These are phyloP conservation scores for Chascanopsetta lugubris DNA, from an alignment of 2,113 vertebrate species.

Conservation along the genomic window DNA sequence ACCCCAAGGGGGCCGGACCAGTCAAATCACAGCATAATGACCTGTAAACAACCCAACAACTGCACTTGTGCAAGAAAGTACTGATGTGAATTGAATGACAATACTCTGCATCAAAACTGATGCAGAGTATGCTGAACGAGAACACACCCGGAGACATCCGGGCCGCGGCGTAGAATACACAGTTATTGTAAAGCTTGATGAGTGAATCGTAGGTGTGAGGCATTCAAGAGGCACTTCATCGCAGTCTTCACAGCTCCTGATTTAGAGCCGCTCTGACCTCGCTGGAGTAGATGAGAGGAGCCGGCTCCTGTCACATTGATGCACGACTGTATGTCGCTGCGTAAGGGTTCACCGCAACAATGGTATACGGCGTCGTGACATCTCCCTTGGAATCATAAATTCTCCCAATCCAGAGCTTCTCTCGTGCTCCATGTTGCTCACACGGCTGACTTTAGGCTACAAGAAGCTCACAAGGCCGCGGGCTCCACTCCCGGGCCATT, in stretches of 20 bases:
- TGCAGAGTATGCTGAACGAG: background rate
- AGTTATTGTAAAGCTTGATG: slow-evolving; percentile 15
- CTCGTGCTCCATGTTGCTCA: background rate
- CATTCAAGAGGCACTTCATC: slow-evolving; percentile 41
- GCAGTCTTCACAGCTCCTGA: slow-evolving; percentile 51
- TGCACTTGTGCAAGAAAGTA: no score
- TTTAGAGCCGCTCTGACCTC: slow-evolving; percentile 46
- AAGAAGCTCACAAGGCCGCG: no score
- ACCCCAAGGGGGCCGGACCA: no score
- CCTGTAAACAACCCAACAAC: no score
- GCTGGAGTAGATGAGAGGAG: slow-evolving; percentile 24
- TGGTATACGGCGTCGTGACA: slow-evolving; percentile 18
- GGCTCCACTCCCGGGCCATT: background rate
- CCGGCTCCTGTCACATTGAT: slow-evolving; percentile 25
- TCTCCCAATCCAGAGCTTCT: slow-evolving; percentile 15
- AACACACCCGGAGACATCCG: background rate
- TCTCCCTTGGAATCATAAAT: slow-evolving; percentile 2
- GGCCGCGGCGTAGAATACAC: background rate
- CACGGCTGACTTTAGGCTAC: background rate
- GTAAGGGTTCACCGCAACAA: slow-evolving; percentile 14
- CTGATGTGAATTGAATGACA: no score
- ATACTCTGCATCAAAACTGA: no score
- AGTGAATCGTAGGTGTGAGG: slow-evolving; percentile 15
- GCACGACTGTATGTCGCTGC: slow-evolving; percentile 37
- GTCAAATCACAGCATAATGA: no score